Evolutionary conservation across 1,140 invertebrate species (phyloP).

Genomic region (Pachyrhynchus sulphureomaculatus): DNA sequence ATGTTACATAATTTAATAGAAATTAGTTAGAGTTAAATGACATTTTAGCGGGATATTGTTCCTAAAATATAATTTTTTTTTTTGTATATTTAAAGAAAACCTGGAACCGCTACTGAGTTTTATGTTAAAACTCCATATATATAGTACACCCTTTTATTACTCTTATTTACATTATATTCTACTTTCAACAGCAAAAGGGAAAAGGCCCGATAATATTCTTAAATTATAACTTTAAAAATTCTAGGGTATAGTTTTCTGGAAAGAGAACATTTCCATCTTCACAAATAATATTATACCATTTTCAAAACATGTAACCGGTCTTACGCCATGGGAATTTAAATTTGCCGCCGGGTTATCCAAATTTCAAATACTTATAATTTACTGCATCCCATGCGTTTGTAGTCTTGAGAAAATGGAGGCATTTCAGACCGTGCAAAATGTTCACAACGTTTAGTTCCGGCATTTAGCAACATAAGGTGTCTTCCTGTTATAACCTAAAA

Average conservation of each 20-base stretch:
- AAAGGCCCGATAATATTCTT: not conserved
- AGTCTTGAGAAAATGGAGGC: not conserved
- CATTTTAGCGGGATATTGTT: no score
- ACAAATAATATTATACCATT: not conserved
- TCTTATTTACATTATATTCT: no score
- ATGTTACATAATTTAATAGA: no score
- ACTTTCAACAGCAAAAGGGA: not conserved
- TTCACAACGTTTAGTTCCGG: not conserved
- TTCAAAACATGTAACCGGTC: conserved; percentile 1
- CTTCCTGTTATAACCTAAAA: not conserved
- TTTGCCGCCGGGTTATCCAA: not conserved
- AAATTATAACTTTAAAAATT: conserved; percentile 1
- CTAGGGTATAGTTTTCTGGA: not conserved
- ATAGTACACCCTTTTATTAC: no score
- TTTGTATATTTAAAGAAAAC: no score
- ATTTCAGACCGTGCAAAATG: not conserved
- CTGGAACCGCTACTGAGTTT: no score
- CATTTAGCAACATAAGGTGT: not conserved
- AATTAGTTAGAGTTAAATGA: no score
- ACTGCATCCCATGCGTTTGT: conserved; percentile 9
- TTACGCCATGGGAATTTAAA: conserved; percentile 6
- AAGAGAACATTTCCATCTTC: no score
- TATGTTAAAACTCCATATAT: no score
- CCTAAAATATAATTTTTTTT: no score
- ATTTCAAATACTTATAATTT: conserved; percentile 11